Percentiles rank a stretch among this genome's conserved stretches.
Conservation (phyloP, 2,113 vertebrate species). For the Polypterus bichir region DNA sequence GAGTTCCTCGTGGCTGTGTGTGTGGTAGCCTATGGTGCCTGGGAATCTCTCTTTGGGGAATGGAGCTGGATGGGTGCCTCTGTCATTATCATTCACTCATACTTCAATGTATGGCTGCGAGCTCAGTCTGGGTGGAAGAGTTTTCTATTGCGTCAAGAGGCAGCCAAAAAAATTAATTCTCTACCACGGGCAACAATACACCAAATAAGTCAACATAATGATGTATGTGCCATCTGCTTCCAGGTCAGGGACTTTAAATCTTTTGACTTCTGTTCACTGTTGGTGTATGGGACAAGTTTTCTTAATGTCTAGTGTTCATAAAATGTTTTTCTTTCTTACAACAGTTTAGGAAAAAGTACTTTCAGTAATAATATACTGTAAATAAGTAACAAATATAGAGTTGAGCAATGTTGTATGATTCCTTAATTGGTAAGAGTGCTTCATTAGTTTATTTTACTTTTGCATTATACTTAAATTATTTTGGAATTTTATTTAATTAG, state of each 20-base stretch:
- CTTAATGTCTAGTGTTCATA: neutral
- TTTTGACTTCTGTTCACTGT: neutral
- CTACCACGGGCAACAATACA: conserved; percentile 48
- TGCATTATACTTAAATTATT: too few species aligned
- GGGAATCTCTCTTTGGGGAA: conserved; percentile 69
- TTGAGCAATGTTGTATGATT: too few species aligned
- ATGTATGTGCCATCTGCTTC: conserved; percentile 76
- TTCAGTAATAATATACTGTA: too few species aligned
- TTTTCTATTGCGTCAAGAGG: conserved; percentile 64
- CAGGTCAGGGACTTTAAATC: conserved; percentile 46
- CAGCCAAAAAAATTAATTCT: conserved; percentile 62
- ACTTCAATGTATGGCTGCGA: conserved; percentile 75
- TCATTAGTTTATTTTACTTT: too few species aligned
- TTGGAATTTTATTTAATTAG: too few species aligned
- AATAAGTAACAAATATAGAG: too few species aligned
- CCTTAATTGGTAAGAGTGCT: too few species aligned
- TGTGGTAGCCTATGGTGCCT: conserved; percentile 67
- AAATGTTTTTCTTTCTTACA: neutral
- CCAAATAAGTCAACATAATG: conserved; percentile 53
- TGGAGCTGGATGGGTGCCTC: conserved; percentile 82
- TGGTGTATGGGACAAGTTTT: neutral
- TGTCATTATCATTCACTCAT: conserved; percentile 69
- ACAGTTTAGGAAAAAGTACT: neutral
- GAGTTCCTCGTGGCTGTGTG: conserved; percentile 75
- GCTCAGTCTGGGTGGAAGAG: conserved; percentile 72